phyloP scores from a whole-genome alignment of 2,113 vertebrate genomes.

The Epinephelus fuscoguttatus region DNA sequence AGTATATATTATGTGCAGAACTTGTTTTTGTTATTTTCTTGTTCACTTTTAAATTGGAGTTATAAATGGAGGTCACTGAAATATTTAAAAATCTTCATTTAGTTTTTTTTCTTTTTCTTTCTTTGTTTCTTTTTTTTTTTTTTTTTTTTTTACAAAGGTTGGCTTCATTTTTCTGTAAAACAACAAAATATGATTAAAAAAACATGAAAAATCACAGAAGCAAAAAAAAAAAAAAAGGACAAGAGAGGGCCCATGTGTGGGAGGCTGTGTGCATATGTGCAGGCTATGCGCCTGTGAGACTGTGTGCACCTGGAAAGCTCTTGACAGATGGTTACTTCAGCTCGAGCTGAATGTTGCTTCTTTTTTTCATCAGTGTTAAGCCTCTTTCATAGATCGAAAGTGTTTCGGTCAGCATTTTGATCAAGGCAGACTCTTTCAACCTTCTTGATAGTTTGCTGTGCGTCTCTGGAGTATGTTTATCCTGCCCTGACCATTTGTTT shows the following conservation, averaged over 20 bases:
- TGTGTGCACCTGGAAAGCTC: conserved; percentile 75
- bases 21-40: background rate
- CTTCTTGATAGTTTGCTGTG: conserved; percentile 63
- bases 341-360: conserved; percentile 67
- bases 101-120: background rate
- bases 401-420: conserved; percentile 77
- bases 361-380: conserved; percentile 62
- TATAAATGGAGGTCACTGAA: background rate
- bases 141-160: background rate
- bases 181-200: conserved; percentile 10
- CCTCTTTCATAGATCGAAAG: conserved; percentile 74
- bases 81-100: background rate
- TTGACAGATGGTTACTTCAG: conserved; percentile 79
- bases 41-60: conserved; percentile 18
- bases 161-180: conserved; percentile 27
- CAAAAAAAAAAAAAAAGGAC: background rate
- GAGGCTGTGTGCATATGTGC: conserved; percentile 72
- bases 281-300: conserved; percentile 67
- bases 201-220: conserved; percentile 36
- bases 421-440: conserved; percentile 69
- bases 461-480: conserved; percentile 68
- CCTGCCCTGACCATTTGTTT: conserved; percentile 58
- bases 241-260: conserved; percentile 58
- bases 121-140: background rate
- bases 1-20: background rate